phyloP scores from a whole-genome alignment of 2,797 vertebrate species.

The Notoglanidium macrostoma region DNA sequence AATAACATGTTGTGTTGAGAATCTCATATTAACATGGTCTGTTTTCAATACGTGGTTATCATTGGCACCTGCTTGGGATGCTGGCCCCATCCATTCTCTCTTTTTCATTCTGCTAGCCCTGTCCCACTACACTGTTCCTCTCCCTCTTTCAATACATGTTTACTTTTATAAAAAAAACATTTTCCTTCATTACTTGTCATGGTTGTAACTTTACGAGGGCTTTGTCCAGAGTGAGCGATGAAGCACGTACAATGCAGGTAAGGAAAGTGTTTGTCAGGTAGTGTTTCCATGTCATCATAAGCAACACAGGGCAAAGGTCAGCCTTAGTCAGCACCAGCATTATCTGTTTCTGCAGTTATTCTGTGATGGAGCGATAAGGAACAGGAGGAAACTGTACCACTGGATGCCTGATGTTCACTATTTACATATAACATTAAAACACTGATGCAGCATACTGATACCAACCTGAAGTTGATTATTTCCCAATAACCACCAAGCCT shows the following conservation, averaged over 20 bases:
- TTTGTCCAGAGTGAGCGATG: conserved; percentile 83
- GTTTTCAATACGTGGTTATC: neutral
- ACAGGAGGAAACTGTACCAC: conserved; percentile 86
- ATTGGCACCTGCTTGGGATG: neutral
- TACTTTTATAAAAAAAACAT: neutral
- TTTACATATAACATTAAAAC: conserved; percentile 42
- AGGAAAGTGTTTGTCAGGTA: conserved; percentile 85
- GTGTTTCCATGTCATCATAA: conserved; percentile 89
- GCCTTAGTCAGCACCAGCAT: conserved; percentile 89
- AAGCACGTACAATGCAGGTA: conserved; percentile 84
- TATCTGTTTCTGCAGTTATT: conserved; percentile 79
- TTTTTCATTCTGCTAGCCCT: neutral
- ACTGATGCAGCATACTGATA: neutral
- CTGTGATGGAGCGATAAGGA: conserved; percentile 83
- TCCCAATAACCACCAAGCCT: neutral
- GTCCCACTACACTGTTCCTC: neutral
- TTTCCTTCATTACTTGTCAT: neutral
- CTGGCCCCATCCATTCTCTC: neutral
- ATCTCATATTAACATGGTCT: neutral
- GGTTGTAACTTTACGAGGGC: neutral
- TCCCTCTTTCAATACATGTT: neutral
- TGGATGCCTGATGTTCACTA: conserved; percentile 88
- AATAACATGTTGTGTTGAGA: neutral
- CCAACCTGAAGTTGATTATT: neutral
- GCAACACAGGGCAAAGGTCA: conserved; percentile 81